phyloP scores from a whole-genome alignment of 30 jellyfish, hydroid and myxozoan genomes.

The Cassiopea xamachana region DNA sequence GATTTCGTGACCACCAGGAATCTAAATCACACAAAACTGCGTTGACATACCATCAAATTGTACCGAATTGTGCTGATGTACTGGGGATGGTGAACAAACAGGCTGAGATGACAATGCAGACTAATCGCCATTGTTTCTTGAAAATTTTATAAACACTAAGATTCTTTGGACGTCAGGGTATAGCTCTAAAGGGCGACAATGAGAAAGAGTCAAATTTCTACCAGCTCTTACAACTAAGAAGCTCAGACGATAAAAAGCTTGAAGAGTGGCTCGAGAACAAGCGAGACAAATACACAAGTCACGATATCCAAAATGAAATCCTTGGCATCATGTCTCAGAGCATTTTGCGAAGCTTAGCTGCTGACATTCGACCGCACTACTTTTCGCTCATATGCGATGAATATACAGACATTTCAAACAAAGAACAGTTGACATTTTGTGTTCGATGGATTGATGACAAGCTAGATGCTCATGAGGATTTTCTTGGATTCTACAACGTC shows the following conservation, averaged over 20 bases:
- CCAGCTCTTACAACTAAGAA: constrained; percentile 53
- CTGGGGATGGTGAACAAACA: constrained; percentile 43
- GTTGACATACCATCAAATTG: constrained; percentile 44
- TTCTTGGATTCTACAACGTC: constrained; percentile 60
- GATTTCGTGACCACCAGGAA: constrained; percentile 26
- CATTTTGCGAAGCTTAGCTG: constrained; percentile 38
- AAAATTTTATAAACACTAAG: background rate
- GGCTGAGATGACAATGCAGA: background rate
- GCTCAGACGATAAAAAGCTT: constrained; percentile 38
- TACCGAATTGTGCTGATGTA: constrained; percentile 53
- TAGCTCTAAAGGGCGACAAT: constrained; percentile 62
- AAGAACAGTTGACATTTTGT: constrained; percentile 70
- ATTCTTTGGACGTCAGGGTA: constrained; percentile 61
- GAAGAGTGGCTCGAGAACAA: constrained; percentile 13
- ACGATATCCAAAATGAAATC: constrained; percentile 76
- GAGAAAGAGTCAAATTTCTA: constrained; percentile 43
- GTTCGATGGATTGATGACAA: constrained; percentile 60
- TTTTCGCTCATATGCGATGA: constrained; percentile 73
- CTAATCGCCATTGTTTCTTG: background rate
- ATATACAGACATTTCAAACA: constrained; percentile 81
- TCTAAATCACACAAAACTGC: constrained; percentile 59
- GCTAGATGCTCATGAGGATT: constrained; percentile 71
- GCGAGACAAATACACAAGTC: constrained; percentile 38
- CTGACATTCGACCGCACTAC: constrained; percentile 35
- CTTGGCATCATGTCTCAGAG: constrained; percentile 66